These are phyloP conservation scores for Nemurella pictetii DNA, from an alignment of 2,888 invertebrate species.

Conservation along the genomic window DNA sequence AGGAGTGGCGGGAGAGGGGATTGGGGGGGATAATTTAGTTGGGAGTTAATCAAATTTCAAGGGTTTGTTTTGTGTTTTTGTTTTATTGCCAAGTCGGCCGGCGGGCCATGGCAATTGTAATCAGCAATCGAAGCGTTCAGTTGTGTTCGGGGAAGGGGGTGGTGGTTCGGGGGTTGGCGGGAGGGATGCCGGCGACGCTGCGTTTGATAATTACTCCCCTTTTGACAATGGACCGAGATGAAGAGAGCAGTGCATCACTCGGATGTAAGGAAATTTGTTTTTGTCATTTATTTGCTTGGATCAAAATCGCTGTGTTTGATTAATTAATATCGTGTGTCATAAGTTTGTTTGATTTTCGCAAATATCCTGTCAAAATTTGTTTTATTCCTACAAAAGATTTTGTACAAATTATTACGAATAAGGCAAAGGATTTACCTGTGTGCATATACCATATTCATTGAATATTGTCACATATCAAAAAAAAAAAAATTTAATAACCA, in stretches of 20 bases:
- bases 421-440: not conserved
- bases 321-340: too few species aligned
- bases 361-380: too few species aligned
- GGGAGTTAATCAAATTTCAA: slow-evolving; percentile 27
- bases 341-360: too few species aligned
- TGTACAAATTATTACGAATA: not conserved
- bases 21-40: slow-evolving; percentile 26
- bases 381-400: too few species aligned
- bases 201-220: not conserved
- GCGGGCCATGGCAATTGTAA: not conserved
- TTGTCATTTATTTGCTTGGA: too few species aligned
- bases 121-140: not conserved
- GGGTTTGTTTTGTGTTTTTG: slow-evolving; percentile 18
- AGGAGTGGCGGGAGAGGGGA: not conserved
- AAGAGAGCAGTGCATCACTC: not conserved
- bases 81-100: slow-evolving; percentile 10
- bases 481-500: too few species aligned
- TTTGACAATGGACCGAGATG: not conserved
- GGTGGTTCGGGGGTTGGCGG: not conserved
- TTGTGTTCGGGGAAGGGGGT: not conserved
- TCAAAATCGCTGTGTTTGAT: too few species aligned
- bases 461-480: too few species aligned
- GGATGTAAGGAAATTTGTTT: not conserved
- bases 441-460: not conserved
- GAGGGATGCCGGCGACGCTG: not conserved